phyloP scores from a whole-genome alignment of 2,797 vertebrate genomes.

The Glossophaga mutica region DNA sequence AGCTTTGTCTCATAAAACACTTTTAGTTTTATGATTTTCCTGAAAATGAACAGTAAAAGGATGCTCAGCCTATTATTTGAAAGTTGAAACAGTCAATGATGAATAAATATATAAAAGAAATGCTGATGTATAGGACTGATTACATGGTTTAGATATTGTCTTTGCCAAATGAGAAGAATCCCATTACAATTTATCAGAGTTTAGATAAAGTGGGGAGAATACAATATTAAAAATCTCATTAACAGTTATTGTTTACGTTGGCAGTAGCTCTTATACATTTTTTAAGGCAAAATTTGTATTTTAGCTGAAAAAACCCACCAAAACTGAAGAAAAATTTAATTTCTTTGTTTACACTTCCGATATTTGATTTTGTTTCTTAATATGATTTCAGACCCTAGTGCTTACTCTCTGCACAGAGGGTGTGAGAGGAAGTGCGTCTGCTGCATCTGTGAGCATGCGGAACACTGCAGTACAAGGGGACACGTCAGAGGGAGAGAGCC shows the following conservation, averaged over 20 bases:
- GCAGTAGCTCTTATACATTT: not conserved
- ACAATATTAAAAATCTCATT: not conserved
- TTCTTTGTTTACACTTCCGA: conserved; percentile 4
- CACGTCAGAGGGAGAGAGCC: not conserved
- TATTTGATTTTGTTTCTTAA: not conserved
- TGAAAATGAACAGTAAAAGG: not conserved
- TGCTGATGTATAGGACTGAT: not conserved
- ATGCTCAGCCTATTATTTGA: not conserved
- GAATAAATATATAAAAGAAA: not conserved
- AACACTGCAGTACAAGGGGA: not conserved
- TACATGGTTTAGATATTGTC: not conserved
- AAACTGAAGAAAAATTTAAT: not conserved
- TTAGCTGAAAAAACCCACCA: not conserved
- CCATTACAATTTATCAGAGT: not conserved
- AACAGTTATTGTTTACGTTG: not conserved
- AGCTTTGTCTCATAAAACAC: not conserved
- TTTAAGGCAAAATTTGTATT: not conserved
- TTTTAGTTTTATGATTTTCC: conserved; percentile 30
- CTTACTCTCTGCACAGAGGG: not conserved
- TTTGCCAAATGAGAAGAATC: not conserved
- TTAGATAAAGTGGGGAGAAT: not conserved
- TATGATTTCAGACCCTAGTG: not conserved
- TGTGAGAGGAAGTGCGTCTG: not conserved
- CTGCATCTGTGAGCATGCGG: rapidly evolving
- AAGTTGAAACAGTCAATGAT: conserved; percentile 8